Evolutionary conservation across 2,888 invertebrate genomes (phyloP).

Genomic region (Autographa pulchrina): DNA sequence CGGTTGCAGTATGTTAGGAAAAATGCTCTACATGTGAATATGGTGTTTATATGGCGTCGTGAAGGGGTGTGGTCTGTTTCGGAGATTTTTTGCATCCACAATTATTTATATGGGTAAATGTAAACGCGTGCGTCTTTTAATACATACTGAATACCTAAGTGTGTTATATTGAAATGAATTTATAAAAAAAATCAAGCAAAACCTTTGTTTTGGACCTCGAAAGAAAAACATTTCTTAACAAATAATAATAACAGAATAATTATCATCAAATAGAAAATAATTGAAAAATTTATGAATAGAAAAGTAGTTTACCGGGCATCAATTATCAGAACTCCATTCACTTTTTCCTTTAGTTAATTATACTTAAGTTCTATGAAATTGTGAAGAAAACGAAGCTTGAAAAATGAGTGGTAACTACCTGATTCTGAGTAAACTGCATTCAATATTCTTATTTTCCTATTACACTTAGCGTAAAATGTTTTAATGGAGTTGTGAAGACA

Average conservation of each 20-base stretch:
- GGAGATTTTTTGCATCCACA: too few relatives aligned
- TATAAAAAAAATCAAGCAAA: too few relatives aligned
- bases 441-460: neutral
- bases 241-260: too few relatives aligned
- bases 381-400: slow-evolving; percentile 18
- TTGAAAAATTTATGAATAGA: neutral
- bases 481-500: too few relatives aligned
- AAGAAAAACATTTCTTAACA: too few relatives aligned
- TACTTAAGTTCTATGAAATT: slow-evolving; percentile 20
- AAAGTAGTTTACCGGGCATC: neutral
- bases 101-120: too few relatives aligned
- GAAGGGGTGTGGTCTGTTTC: too few relatives aligned
- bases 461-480: too few relatives aligned
- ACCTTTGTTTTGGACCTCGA: too few relatives aligned
- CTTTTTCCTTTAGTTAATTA: neutral
- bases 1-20: slow-evolving; percentile 59
- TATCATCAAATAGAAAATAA: neutral
- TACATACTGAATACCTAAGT: too few relatives aligned
- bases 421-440: slow-evolving; percentile 7
- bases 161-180: too few relatives aligned
- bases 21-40: slow-evolving; percentile 70
- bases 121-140: too few relatives aligned
- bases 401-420: slow-evolving; percentile 17
- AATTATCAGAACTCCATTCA: neutral
- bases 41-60: neutral